Conservation (phyloP, 1,140 invertebrate species). For the Eubasilissa regina region DNA sequence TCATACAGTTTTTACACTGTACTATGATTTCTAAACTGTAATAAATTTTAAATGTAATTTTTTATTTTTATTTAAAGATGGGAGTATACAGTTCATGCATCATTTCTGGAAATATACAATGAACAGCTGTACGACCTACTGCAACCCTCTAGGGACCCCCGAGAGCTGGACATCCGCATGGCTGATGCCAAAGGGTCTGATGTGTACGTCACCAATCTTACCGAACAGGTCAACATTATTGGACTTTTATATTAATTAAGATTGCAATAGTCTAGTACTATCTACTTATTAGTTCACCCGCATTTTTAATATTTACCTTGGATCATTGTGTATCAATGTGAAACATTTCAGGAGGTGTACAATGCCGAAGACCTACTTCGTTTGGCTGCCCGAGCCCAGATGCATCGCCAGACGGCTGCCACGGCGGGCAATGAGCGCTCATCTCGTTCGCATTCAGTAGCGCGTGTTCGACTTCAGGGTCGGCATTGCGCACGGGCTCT, state of each 20-base stretch:
- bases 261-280: neutral
- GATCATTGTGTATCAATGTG: neutral
- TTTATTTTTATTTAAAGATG: slow-evolving; percentile 73
- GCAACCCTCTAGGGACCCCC: slow-evolving; percentile 64
- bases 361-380: slow-evolving; percentile 74
- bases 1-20: no score
- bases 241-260: no score
- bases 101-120: slow-evolving; percentile 88
- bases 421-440: slow-evolving; percentile 81
- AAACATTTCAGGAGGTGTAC: slow-evolving; percentile 65
- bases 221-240: slow-evolving; percentile 64
- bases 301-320: no score
- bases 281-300: no score
- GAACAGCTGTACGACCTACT: slow-evolving; percentile 84
- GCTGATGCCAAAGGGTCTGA: slow-evolving; percentile 73
- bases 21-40: no score
- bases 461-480: slow-evolving; percentile 73
- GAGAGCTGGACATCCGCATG: slow-evolving; percentile 76
- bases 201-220: slow-evolving; percentile 79
- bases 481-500: slow-evolving; percentile 64
- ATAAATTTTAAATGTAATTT: no score
- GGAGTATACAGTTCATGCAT: slow-evolving; percentile 81
- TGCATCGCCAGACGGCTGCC: slow-evolving; percentile 76
- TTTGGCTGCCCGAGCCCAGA: slow-evolving; percentile 72
- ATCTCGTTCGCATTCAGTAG: slow-evolving; percentile 84